Percentiles rank a stretch among this genome's conserved stretches.
These are phyloP conservation scores for Centropristis striata DNA, from an alignment of 2,113 vertebrate species.

Conservation along the genomic window DNA sequence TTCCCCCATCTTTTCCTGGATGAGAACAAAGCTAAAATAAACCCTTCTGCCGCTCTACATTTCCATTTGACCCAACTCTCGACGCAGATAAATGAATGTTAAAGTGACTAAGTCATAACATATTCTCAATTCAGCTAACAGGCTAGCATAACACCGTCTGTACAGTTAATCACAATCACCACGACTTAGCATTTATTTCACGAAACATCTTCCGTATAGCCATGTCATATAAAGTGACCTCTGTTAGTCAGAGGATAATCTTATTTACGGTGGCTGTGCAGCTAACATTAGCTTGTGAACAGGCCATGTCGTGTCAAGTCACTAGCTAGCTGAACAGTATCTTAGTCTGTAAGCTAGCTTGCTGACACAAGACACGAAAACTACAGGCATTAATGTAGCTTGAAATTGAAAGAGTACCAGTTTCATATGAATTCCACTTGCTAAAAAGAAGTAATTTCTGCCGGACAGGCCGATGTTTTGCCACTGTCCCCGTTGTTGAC, in stretches of 20 bases:
- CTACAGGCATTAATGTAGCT: background rate
- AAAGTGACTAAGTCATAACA: constrained; percentile 10
- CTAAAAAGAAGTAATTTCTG: constrained; percentile 1
- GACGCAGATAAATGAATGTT: background rate
- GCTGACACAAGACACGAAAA: constrained; percentile 17
- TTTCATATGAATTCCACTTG: constrained; percentile 43
- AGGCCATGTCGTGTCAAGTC: constrained; percentile 79
- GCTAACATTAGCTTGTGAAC: constrained; percentile 72
- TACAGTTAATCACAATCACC: background rate
- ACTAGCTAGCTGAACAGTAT: constrained; percentile 67
- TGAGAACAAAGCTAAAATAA: constrained; percentile 7
- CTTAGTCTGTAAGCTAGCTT: constrained; percentile 24
- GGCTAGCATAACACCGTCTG: background rate
- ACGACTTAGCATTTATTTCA: background rate
- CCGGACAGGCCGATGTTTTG: constrained; percentile 42
- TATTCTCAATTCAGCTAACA: constrained; percentile 5
- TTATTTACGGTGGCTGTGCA: constrained; percentile 42
- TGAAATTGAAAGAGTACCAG: constrained; percentile 55
- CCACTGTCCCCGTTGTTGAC: constrained; percentile 70
- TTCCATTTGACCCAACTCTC: constrained; percentile 9
- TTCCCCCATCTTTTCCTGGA: background rate
- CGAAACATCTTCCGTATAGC: background rate
- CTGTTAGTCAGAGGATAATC: constrained; percentile 33
- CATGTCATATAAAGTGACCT: background rate
- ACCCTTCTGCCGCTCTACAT: background rate